phyloP scores from a whole-genome alignment of 2,888 invertebrate genomes.

The Drosophila anceps region DNA sequence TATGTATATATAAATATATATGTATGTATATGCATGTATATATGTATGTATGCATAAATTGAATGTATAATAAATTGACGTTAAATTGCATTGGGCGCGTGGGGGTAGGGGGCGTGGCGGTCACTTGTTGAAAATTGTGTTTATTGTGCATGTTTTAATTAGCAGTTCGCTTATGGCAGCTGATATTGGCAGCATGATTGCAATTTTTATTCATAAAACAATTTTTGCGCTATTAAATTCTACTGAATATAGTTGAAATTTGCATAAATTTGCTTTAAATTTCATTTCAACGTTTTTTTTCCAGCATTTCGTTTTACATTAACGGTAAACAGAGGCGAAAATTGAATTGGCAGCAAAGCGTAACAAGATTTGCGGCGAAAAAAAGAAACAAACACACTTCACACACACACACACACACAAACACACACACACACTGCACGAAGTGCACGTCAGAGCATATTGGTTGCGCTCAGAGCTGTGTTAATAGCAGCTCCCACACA shows the following conservation, averaged over 20 bases:
- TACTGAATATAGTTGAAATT: conserved; percentile 20
- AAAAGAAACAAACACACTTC: conserved; percentile 2
- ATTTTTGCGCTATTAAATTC: conserved; percentile 18
- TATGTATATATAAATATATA: conserved; percentile 1
- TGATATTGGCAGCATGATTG: conserved; percentile 34
- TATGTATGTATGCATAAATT: conserved; percentile 25
- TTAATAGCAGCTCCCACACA: not conserved
- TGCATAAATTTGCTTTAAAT: conserved; percentile 23
- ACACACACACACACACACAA: not conserved
- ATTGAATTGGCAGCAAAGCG: conserved; percentile 13
- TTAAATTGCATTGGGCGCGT: conserved; percentile 47
- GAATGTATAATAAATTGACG: conserved; percentile 42
- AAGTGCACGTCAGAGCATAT: not conserved
- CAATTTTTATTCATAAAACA: conserved; percentile 15
- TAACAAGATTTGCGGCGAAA: conserved; percentile 14
- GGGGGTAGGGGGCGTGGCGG: not conserved
- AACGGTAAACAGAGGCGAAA: conserved; percentile 17
- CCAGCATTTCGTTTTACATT: not conserved
- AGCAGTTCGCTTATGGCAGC: conserved; percentile 40
- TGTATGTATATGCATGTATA: conserved; percentile 16
- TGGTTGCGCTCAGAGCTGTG: not conserved
- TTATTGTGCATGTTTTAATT: conserved; percentile 61
- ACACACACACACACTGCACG: not conserved
- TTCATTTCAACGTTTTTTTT: not conserved
- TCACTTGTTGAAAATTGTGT: conserved; percentile 43